Evolutionary conservation across 2,888 invertebrate species (phyloP), one percentile per base, ranked within the genome.

Genomic region (Ectemnius cavifrons): DNA sequence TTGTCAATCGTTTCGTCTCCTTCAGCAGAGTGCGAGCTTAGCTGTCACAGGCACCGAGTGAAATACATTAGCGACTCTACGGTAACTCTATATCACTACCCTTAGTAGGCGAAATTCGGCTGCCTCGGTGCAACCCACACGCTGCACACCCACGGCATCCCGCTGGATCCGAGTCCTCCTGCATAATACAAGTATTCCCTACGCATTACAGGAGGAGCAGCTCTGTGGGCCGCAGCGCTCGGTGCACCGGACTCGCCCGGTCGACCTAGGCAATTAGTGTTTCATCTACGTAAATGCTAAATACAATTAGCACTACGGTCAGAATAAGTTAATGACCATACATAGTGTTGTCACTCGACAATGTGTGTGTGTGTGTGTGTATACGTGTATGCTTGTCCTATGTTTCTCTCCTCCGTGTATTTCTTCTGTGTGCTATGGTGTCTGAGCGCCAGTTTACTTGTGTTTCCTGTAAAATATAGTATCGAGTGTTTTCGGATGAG

Each of bases 261-360:
- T 84, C 80, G 77, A 86, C 83, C 86, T 87, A 85, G 87, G 88
- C 87, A 86, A 83, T 85, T 85, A 86, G 78, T 86, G 82, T 37
- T 37, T 85, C 83, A 84, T 85, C 88, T 89, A 89, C 85, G 86
- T 87, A 87, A 89, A 86, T 85, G 84, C 86, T 88, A 87, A 87
- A 82, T 90, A 88, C 85, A 85, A 85, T 87, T 85, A 89, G 88
- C 87, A 88, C 89, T 89, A 89, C 88, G 84, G 80, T 87, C 88
- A 88, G 85, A 88, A 89, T 90, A 89, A 86, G 83, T 85, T 87
- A 85, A 88, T 88, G 86, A 87, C 80, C 84, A 81, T 82, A 80
- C 73, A 78, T 52, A 52, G 52, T 52, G 52, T 52, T 52, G 52
- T 37, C 37, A 37, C 37, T 37, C 37, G 37, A 37, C 37, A 37